Evolutionary conservation across 2,888 invertebrate genomes (phyloP), one percentile per base, ranked within the genome.

Genomic region (Spisula subtruncata): DNA sequence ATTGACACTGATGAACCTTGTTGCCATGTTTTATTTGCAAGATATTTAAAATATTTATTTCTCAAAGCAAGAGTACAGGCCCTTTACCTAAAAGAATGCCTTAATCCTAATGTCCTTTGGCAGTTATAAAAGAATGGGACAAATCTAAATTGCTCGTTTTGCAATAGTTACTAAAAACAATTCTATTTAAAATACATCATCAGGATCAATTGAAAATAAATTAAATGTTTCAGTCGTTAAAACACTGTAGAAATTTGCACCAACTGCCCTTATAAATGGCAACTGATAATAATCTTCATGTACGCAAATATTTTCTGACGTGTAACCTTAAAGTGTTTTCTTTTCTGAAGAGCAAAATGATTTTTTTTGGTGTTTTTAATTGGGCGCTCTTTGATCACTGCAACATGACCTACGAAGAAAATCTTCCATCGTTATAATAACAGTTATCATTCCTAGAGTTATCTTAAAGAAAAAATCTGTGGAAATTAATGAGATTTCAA

Each of bases 401-500:
- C 56, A 81, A 71, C 48, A 54, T 32, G 71, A 54, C 35, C 12
- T 71, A 20, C 35, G n/a, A 35, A n/a, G 75, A 89, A 79, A 89
- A 79, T 85, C 82, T 46, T 51, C 71, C 25, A 54, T 54, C 54
- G 80, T 51, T 32, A 84, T 81, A 89, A 66, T 71, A 75, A 66
- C 86, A 86, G 83, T 86, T 86, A 86, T 60, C 41, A 60, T 81
- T 84, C 46, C 79, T 87, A 66, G 25, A 35, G 81, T 35, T 89
- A 86, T 86, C 84, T 89, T 83, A 56, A 89, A 89, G 86, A 86
- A 86, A 86, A 87, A 56, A 89, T 89, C 89, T 80, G 89, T 71
- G n/a, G 35, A 89, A 89, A 87, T 89, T 87, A 86, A 89, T 87
- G 87, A 89, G 87, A 87, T 81, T 80, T 83, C 51, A 56, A 79